Evolutionary conservation across 2,113 vertebrate genomes (phyloP).

Genomic region (Taurulus bubalis): DNA sequence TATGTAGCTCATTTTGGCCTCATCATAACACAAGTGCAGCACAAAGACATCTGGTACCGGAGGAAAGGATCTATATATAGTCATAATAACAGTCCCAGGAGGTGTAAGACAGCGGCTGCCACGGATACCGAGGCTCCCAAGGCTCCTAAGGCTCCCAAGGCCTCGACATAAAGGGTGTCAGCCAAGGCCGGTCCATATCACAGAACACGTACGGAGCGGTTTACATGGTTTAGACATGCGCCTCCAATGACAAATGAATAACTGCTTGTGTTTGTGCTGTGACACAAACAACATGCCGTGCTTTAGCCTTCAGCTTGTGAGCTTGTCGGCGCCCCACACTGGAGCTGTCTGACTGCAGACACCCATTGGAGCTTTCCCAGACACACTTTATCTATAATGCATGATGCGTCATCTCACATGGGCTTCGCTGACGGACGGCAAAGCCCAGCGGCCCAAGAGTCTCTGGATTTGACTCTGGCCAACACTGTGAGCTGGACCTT

Average conservation of each 20-base stretch:
- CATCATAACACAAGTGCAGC: constrained; percentile 34
- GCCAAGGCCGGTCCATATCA: neutral
- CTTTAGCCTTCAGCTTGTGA: constrained; percentile 45
- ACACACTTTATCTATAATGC: constrained; percentile 82
- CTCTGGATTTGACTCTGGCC: constrained; percentile 25
- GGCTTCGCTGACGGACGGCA: constrained; percentile 51
- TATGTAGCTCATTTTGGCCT: constrained; percentile 43
- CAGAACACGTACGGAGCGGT: neutral
- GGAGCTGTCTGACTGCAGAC: constrained; percentile 60
- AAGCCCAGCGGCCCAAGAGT: constrained; percentile 30
- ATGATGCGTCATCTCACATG: constrained; percentile 75
- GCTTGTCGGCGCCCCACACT: constrained; percentile 26
- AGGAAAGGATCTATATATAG: constrained; percentile 71
- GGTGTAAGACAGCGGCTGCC: constrained; percentile 71
- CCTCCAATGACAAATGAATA: constrained; percentile 39
- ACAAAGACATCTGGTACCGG: constrained; percentile 65
- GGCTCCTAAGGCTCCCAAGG: constrained; percentile 41
- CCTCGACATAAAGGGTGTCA: constrained; percentile 28
- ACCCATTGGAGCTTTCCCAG: constrained; percentile 64
- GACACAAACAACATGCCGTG: constrained; percentile 47
- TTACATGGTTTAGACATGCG: neutral
- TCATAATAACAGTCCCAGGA: constrained; percentile 71
- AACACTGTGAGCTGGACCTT: constrained; percentile 12
- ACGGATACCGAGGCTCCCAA: constrained; percentile 54
- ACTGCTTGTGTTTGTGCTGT: constrained; percentile 22